Base-by-base conservation (phyloP, 2,888 invertebrate genomes). In the Drosophila ustulata region DNA sequence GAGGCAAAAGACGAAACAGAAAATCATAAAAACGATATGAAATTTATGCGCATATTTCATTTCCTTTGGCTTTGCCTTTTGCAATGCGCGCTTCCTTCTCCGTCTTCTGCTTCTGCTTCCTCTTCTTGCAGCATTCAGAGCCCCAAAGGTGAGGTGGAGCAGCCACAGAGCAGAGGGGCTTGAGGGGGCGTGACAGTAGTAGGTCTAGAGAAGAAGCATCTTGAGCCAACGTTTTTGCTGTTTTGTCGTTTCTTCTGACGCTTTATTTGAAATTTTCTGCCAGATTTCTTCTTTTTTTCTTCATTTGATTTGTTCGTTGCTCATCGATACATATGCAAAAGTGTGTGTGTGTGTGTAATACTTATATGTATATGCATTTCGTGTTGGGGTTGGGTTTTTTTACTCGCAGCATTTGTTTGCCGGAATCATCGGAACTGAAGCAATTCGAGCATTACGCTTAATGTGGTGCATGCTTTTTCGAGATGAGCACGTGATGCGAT, bases 41-140 rank as follows among this genome's bases (percentile, higher is more conserved):
- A 85, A 85, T 87, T 87, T 85, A 87, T 85, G 85, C 85, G 87
- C 85, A 87, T 85, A 85, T 87, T 87, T 85, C 82, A 82, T 87
- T 87, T 89, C 82, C 76, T 78, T 80, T 85, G 50, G 78, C 69
- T 66, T 64, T 73, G 69, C 62, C 67, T 58, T 58, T 69, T 66
- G 58, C 51, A 64, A 56, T 32, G 55, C 46, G n/a, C 62, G 56
- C 66, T 66, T 73, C 68, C 66, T 37, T 37, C n/a, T 11, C 8
- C 30, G 5, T 30, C 30, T 32, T 9, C 32, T 32, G 9, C 32
- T 32, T 32, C 32, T 3, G 9, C 32, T 32, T 32, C 18, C 18
- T 2, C 18, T 18, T 30, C 30, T 11, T 58, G 43, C 46, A 45
- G 28, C 45, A 45, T 28, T 37, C n/a, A 11, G 13, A 11, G 25